These are phyloP conservation scores for Erebia aethiops DNA, from an alignment of 2,888 invertebrate genomes.

Conservation along the genomic window DNA sequence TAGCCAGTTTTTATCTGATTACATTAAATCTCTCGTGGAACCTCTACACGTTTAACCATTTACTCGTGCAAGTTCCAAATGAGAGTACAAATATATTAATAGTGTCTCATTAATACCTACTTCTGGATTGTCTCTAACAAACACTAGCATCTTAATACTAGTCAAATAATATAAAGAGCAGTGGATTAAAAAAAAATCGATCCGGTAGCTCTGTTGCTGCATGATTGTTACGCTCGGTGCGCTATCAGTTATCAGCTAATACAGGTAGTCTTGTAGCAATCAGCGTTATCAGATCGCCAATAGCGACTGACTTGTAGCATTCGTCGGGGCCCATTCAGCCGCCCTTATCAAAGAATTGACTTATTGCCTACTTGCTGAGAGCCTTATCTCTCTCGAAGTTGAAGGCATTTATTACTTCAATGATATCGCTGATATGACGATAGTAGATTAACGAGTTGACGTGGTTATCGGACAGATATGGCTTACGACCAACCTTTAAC, in stretches of 20 bases:
- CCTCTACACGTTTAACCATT: too few species aligned
- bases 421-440: background rate
- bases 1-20: too few species aligned
- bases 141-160: too few species aligned
- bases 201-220: too few species aligned
- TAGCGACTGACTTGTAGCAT: background rate
- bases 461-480: background rate
- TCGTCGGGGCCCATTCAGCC: background rate
- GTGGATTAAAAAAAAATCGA: too few species aligned
- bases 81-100: too few species aligned
- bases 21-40: too few species aligned
- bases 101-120: too few species aligned
- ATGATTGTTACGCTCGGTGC: background rate
- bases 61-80: too few species aligned
- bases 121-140: too few species aligned
- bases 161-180: too few species aligned
- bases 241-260: slow-evolving; percentile 5
- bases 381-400: background rate
- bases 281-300: slow-evolving; percentile 7
- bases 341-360: background rate
- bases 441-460: background rate
- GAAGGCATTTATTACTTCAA: background rate
- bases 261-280: slow-evolving; percentile 12
- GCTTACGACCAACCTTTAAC: background rate
- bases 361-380: background rate